phyloP scores from a whole-genome alignment of 2,113 vertebrate genomes.

The Chionis minor region DNA sequence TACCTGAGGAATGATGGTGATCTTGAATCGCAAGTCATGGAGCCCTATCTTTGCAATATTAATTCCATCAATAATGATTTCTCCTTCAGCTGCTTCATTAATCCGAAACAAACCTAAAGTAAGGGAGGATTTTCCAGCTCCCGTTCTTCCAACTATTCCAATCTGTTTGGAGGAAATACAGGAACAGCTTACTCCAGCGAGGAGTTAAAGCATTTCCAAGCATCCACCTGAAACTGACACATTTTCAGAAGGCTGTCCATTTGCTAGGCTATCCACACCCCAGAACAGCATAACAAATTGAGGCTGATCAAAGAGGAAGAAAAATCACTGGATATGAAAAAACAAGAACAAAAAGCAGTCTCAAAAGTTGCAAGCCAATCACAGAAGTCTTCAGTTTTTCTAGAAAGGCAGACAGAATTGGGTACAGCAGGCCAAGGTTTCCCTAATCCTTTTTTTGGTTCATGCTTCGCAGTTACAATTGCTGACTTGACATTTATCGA shows the following conservation, averaged over 20 bases:
- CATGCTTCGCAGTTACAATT: neutral
- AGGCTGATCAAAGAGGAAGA: neutral
- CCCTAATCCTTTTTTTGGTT: neutral
- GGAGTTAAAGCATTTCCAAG: neutral
- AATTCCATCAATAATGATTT: conserved; percentile 88
- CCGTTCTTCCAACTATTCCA: conserved; percentile 94
- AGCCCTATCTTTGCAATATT: conserved; percentile 90
- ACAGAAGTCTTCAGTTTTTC: neutral
- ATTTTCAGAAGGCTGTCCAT: neutral
- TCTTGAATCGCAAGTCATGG: conserved; percentile 88
- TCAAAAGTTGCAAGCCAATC: neutral
- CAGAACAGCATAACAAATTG: neutral
- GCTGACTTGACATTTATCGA: neutral
- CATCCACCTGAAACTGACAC: accelerated
- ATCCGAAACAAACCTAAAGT: conserved; percentile 94
- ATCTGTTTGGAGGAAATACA: conserved; percentile 73
- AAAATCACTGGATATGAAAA: neutral
- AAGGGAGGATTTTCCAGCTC: conserved; percentile 94
- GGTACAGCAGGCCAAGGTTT: neutral
- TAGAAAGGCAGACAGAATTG: neutral
- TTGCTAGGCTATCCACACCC: neutral
- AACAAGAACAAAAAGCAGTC: neutral
- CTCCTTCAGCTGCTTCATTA: conserved; percentile 86
- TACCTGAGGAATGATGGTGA: conserved; percentile 98
- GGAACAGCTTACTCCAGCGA: neutral